Conservation (phyloP, 2,113 vertebrate genomes). For the Erpornis zantholeuca region DNA sequence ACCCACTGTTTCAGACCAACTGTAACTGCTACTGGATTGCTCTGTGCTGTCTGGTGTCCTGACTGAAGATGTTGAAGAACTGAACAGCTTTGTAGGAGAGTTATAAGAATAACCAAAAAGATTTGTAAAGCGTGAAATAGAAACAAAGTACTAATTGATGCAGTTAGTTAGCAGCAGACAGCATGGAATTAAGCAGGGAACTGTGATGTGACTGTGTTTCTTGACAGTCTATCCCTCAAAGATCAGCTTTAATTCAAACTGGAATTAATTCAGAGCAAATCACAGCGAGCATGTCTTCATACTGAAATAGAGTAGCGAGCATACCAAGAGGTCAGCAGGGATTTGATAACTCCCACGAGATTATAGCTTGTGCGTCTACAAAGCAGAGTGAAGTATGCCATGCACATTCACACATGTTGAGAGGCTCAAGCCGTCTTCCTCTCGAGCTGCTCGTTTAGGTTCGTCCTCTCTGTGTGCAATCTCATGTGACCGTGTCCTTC, state of each 20-base stretch:
- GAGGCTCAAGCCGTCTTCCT: neutral
- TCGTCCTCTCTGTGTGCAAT: neutral
- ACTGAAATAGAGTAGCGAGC: neutral
- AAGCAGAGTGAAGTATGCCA: neutral
- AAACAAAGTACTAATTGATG: neutral
- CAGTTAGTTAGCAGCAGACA: neutral
- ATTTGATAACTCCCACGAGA: neutral
- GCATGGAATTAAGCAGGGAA: neutral
- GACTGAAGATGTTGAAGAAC: neutral
- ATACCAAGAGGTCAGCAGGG: neutral
- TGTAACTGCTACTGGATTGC: neutral
- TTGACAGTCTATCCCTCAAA: neutral
- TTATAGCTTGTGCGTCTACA: neutral
- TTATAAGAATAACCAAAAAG: neutral
- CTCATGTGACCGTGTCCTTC: neutral
- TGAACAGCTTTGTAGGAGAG: neutral
- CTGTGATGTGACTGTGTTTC: neutral
- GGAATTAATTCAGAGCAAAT: neutral
- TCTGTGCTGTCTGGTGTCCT: neutral
- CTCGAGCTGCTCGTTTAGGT: neutral
- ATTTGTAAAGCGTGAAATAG: neutral
- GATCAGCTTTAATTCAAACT: neutral
- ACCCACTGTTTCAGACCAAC: neutral
- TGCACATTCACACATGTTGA: rapidly evolving
- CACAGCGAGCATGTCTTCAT: neutral